Evolutionary conservation across 2,888 invertebrate species (phyloP).

Genomic region (Rhopalosiphum nymphaeae): DNA sequence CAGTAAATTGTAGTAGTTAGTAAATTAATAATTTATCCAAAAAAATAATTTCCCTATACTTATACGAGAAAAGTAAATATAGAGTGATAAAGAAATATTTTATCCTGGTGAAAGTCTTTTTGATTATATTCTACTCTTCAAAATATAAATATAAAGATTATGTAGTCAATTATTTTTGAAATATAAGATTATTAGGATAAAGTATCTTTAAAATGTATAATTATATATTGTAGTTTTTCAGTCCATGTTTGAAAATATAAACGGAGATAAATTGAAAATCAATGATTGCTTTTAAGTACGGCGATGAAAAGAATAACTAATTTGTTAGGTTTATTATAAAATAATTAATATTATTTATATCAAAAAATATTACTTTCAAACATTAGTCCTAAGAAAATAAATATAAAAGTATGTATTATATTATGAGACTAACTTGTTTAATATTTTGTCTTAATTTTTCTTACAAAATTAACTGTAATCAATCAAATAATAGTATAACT

Average conservation of each 20-base stretch:
- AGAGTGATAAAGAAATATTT: neutral
- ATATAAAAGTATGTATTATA: neutral
- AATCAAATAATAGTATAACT: constrained; percentile 30
- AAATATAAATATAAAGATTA: neutral
- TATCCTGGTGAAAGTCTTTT: neutral
- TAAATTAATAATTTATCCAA: neutral
- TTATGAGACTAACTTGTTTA: neutral
- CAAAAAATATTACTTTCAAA: neutral
- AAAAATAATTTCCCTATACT: neutral
- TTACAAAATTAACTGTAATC: constrained; percentile 20
- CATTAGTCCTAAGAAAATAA: neutral
- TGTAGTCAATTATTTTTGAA: neutral
- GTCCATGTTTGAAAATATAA: neutral
- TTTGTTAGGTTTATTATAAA: neutral
- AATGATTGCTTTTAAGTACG: neutral
- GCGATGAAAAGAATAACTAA: neutral
- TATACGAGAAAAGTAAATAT: neutral
- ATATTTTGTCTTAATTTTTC: neutral
- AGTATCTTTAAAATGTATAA: neutral
- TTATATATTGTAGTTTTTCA: neutral
- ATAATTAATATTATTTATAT: neutral
- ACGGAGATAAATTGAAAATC: neutral
- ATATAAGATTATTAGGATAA: neutral
- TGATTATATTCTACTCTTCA: neutral
- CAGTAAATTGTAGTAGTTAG: neutral